Percentiles rank a stretch among this genome's conserved stretches.
Evolutionary conservation across 2,113 vertebrate genomes (phyloP).

Genomic region (Zosterops lateralis): DNA sequence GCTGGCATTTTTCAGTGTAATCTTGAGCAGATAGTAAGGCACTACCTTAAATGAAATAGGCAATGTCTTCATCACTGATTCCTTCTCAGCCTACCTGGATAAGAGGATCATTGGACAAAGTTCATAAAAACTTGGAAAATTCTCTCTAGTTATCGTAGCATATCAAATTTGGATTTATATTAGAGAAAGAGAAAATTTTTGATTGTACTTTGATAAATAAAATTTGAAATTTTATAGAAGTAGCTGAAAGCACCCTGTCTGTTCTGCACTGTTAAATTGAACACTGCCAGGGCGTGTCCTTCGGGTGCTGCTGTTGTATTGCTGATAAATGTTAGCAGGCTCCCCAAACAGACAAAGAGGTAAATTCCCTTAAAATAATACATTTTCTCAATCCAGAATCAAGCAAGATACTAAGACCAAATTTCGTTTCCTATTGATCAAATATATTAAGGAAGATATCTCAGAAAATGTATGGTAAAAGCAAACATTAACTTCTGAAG

Average conservation of each 20-base stretch:
- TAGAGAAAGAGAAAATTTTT: background rate
- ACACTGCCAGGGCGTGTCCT: background rate
- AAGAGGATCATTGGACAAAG: background rate
- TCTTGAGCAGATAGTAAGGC: background rate
- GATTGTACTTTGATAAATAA: background rate
- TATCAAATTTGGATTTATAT: background rate
- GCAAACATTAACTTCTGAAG: background rate
- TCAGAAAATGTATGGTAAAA: background rate
- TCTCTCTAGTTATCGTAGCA: background rate
- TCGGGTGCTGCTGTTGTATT: background rate
- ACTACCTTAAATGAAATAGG: background rate
- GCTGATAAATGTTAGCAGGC: fast-evolving
- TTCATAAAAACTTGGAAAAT: background rate
- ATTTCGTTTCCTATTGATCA: background rate
- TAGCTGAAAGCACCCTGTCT: background rate
- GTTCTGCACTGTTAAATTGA: background rate
- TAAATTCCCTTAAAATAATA: background rate
- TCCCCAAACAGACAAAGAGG: background rate
- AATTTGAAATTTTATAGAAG: background rate
- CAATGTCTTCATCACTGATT: background rate
- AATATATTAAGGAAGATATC: background rate
- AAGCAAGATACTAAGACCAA: background rate
- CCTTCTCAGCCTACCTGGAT: background rate
- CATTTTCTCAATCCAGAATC: background rate
- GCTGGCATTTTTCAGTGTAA: background rate